Evolutionary conservation across 2,113 vertebrate genomes (phyloP).

Genomic region (Sphaerodactylus townsendi): DNA sequence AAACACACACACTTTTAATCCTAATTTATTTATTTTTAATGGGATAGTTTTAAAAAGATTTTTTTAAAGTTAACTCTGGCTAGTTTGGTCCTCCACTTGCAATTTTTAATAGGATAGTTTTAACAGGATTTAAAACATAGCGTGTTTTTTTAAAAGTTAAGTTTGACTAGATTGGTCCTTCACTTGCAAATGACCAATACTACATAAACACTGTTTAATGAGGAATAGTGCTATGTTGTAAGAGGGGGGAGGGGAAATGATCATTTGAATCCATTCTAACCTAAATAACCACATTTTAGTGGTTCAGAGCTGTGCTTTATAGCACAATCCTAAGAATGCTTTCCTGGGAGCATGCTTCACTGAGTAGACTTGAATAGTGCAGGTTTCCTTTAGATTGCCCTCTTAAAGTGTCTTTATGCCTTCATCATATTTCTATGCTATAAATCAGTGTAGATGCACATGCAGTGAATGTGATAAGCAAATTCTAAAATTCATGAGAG

Average conservation of each 20-base stretch:
- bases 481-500: neutral
- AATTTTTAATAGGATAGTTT: neutral
- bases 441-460: neutral
- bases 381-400: neutral
- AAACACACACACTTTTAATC: too few species aligned
- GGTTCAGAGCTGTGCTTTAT: neutral
- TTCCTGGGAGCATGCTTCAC: too few species aligned
- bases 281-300: neutral
- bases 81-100: neutral
- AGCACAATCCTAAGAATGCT: too few species aligned
- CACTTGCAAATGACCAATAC: neutral
- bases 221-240: neutral
- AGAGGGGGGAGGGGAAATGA: neutral
- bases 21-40: too few species aligned
- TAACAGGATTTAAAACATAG: too few species aligned
- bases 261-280: neutral
- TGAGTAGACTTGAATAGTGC: neutral
- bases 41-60: too few species aligned
- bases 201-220: too few species aligned
- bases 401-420: neutral
- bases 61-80: neutral
- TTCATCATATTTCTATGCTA: neutral
- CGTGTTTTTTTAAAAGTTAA: neutral
- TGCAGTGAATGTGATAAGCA: neutral
- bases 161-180: neutral